phyloP scores from a whole-genome alignment of 2,888 invertebrate genomes.

The Mesorhabditis sp. region DNA sequence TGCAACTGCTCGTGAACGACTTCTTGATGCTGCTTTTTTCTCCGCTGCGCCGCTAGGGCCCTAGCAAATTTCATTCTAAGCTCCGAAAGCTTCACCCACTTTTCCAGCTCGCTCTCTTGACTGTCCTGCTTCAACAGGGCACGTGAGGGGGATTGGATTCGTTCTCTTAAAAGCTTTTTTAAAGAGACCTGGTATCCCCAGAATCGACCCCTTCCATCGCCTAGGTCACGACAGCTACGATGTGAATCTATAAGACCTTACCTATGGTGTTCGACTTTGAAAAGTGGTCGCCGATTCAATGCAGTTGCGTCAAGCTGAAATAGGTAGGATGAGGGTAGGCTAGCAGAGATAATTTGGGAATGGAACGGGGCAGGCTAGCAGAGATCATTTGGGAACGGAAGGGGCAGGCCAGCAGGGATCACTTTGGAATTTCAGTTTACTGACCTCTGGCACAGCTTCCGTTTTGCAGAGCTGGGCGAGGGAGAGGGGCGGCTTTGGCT shows the following conservation, averaged over 20 bases:
- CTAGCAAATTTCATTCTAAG: not conserved
- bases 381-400: not conserved
- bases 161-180: not conserved
- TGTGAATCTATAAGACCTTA: not conserved
- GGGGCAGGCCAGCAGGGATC: not conserved
- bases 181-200: not conserved
- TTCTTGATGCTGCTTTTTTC: conserved; percentile 4
- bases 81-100: not conserved
- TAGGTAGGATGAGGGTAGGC: not conserved
- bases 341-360: not conserved
- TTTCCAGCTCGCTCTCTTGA: conserved; percentile 1
- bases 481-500: not conserved
- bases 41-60: conserved; percentile 2
- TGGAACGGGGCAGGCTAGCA: not conserved
- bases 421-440: not conserved
- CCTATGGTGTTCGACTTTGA: conserved; percentile 1
- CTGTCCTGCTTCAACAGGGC: not conserved
- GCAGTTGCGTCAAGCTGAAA: not conserved
- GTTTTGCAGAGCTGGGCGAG: conserved; percentile 2
- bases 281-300: conserved; percentile 1
- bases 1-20: not conserved
- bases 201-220: too few relatives aligned
- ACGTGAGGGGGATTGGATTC: not conserved
- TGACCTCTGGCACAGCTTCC: conserved; percentile 5
- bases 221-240: too few relatives aligned